A percentile compares a stretch with the other conserved stretches of the same genome.
Conservation (phyloP, 2,888 invertebrate species). For the Xanthostigma xanthostigma region DNA sequence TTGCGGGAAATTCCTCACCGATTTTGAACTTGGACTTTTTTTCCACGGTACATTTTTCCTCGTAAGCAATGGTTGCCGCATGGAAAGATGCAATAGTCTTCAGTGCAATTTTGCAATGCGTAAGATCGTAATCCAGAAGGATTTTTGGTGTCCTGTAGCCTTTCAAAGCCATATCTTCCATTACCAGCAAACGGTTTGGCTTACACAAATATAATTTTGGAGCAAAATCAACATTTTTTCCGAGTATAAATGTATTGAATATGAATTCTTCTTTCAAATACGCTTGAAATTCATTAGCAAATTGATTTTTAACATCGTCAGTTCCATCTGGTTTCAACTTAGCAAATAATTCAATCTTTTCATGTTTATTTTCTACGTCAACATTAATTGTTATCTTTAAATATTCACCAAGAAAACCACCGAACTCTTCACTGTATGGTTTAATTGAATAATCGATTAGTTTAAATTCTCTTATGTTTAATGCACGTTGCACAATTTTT, state of each 20-base stretch:
- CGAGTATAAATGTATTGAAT: constrained; percentile 18
- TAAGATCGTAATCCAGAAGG: constrained; percentile 23
- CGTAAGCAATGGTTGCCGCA: constrained; percentile 35
- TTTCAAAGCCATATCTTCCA: constrained; percentile 31
- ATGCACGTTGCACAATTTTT: too few relatives aligned
- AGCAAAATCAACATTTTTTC: constrained; percentile 17
- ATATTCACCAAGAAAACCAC: constrained; percentile 21
- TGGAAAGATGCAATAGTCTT: constrained; percentile 34
- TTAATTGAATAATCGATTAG: constrained; percentile 12
- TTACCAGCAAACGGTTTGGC: constrained; percentile 30
- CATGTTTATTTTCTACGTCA: constrained; percentile 4
- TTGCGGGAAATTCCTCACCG: constrained; percentile 16
- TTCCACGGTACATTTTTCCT: constrained; percentile 22
- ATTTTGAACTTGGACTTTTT: constrained; percentile 14
- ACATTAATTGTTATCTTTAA: constrained; percentile 15
- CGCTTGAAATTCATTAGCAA: constrained; percentile 30
- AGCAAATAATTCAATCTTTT: constrained; percentile 33
- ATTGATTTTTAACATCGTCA: constrained; percentile 33
- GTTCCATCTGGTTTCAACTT: constrained; percentile 39
- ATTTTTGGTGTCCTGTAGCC: constrained; percentile 20
- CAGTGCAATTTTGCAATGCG: constrained; percentile 30
- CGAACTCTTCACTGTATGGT: constrained; percentile 14
- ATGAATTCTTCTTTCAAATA: constrained; percentile 26
- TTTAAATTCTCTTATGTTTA: neutral
- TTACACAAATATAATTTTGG: constrained; percentile 28